phyloP scores from a whole-genome alignment of 2,797 vertebrate species.

The Benthosema pterotum region DNA sequence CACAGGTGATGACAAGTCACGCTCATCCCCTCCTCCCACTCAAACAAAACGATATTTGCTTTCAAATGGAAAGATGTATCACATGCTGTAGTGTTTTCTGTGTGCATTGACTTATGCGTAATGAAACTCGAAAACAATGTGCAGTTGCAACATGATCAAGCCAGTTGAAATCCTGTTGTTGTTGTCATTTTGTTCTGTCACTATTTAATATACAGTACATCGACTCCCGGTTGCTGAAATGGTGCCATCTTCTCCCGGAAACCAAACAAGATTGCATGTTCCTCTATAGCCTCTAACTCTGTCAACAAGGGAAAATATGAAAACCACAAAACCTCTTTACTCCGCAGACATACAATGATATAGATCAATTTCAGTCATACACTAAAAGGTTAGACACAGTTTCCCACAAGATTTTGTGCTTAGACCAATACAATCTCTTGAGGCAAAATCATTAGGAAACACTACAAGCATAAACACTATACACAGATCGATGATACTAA shows the following conservation, averaged over 20 bases:
- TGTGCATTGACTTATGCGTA: not conserved
- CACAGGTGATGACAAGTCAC: not conserved
- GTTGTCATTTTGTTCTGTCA: constrained; percentile 32
- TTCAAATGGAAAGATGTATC: too few species aligned
- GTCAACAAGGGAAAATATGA: constrained; percentile 49
- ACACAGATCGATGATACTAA: too few species aligned
- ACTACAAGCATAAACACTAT: too few species aligned
- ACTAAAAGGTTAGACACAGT: too few species aligned
- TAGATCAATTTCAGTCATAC: too few species aligned
- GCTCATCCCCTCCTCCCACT: not conserved
- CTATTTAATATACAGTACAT: constrained; percentile 5
- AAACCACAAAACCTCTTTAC: constrained; percentile 34
- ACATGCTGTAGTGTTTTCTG: too few species aligned
- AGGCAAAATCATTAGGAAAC: too few species aligned
- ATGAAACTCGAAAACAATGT: not conserved
- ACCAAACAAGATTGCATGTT: constrained; percentile 64
- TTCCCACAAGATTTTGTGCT: too few species aligned
- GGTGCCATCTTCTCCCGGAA: constrained; percentile 53
- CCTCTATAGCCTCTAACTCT: constrained; percentile 54
- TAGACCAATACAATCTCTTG: too few species aligned
- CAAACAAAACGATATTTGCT: too few species aligned
- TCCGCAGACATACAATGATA: constrained; percentile 61
- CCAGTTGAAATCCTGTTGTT: constrained; percentile 2
- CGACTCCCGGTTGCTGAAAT: constrained; percentile 29
- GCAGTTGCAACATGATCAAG: not conserved